Conservation (phyloP, 2,113 vertebrate genomes). For the Eulemur rufifrons region DNA sequence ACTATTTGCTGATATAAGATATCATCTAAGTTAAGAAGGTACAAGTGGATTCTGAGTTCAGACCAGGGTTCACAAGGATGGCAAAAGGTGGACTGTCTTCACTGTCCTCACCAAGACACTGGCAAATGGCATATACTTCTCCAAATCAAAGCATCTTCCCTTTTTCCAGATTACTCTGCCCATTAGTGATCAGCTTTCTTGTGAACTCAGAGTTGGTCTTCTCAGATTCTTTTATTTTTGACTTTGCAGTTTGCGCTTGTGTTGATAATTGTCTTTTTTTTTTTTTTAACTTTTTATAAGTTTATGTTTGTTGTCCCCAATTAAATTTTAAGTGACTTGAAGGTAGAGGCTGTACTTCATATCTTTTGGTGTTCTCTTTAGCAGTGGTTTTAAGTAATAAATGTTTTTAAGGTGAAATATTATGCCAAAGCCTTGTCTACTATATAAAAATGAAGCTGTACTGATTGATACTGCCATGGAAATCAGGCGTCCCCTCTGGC, state of each 20-base stretch:
- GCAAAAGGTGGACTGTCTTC: background rate
- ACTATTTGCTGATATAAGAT: background rate
- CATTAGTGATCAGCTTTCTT: background rate
- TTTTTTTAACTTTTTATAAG: background rate
- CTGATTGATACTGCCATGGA: background rate
- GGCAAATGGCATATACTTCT: background rate
- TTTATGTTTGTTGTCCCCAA: slow-evolving; percentile 26
- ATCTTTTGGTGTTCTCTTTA: background rate
- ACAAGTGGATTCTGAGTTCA: background rate
- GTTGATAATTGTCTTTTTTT: background rate
- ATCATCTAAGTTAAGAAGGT: background rate
- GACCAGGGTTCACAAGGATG: background rate
- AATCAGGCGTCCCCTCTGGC: background rate
- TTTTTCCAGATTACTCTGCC: background rate
- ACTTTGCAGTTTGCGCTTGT: background rate
- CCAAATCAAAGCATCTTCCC: background rate
- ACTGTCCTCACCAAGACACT: background rate
- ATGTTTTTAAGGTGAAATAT: background rate
- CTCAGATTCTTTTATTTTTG: background rate
- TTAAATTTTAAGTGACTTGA: slow-evolving; percentile 15
- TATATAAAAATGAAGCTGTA: background rate
- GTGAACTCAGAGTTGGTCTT: slow-evolving; percentile 13
- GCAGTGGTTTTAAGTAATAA: background rate
- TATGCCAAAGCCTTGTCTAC: background rate
- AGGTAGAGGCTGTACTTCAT: background rate